Evolutionary conservation across 2,888 invertebrate species (phyloP).

Genomic region (Plutella xylostella): DNA sequence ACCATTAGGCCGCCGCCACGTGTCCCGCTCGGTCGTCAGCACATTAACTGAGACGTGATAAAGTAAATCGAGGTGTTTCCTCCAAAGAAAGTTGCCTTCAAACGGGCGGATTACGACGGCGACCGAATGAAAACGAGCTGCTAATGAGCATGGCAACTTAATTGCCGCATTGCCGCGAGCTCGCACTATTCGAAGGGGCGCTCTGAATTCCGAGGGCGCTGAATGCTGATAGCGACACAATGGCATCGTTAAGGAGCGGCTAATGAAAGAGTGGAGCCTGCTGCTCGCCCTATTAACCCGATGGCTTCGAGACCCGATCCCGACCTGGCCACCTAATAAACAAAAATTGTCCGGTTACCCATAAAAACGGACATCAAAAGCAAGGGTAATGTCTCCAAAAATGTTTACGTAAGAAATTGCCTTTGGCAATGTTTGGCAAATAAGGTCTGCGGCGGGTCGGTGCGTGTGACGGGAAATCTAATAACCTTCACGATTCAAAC

Average conservation of each 20-base stretch:
- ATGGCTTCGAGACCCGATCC: too few species aligned
- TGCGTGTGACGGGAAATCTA: conserved; percentile 62
- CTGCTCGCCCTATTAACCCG: too few species aligned
- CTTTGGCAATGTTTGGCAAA: conserved; percentile 54
- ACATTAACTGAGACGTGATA: conserved; percentile 39
- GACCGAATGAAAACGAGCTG: conserved; percentile 54
- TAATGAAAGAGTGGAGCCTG: conserved; percentile 5
- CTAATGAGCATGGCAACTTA: conserved; percentile 59
- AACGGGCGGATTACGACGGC: conserved; percentile 38
- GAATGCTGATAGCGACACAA: conserved; percentile 44
- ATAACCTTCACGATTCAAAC: conserved; percentile 42
- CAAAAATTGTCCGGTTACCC: too few species aligned
- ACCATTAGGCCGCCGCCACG: not conserved
- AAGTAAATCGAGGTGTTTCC: conserved; percentile 6
- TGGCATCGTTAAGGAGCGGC: conserved; percentile 16
- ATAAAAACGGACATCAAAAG: conserved; percentile 30
- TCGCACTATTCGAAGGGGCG: conserved; percentile 28
- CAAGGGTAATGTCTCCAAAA: conserved; percentile 48
- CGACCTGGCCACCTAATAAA: too few species aligned
- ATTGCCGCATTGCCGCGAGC: conserved; percentile 30
- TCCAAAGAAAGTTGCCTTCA: conserved; percentile 38
- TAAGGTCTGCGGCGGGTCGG: conserved; percentile 40
- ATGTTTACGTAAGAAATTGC: conserved; percentile 55
- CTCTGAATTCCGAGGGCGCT: conserved; percentile 16
- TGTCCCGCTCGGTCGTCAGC: conserved; percentile 31